phyloP scores from a whole-genome alignment of 2,113 vertebrate species.

The Carassius gibelio region DNA sequence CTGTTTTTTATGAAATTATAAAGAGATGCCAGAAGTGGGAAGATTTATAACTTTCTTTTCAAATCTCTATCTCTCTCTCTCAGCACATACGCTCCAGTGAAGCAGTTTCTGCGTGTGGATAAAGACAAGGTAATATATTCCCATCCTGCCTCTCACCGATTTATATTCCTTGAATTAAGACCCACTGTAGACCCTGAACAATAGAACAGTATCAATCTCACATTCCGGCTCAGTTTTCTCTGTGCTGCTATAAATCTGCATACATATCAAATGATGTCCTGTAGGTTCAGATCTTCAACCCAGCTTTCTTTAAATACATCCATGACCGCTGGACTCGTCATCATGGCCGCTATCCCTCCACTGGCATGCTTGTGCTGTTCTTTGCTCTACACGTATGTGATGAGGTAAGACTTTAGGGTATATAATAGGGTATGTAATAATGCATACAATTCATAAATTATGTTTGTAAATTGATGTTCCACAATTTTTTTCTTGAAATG shows the following conservation, averaged over 20 bases:
- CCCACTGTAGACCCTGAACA: not conserved
- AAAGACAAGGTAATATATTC: slow-evolving; percentile 89
- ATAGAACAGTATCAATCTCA: not conserved
- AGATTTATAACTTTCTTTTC: not conserved
- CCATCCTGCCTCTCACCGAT: not conserved
- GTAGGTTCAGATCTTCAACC: slow-evolving; percentile 98
- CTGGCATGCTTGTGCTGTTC: slow-evolving; percentile 96
- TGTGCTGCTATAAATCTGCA: not conserved
- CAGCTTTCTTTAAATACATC: slow-evolving; percentile 98
- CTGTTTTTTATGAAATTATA: not conserved
- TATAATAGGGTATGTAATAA: too few relatives aligned
- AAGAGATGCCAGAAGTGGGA: slow-evolving; percentile 1
- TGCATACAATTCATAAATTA: too few relatives aligned
- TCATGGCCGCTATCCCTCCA: slow-evolving; percentile 95
- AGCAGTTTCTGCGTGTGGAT: slow-evolving; percentile 96
- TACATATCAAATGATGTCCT: not conserved
- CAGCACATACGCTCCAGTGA: slow-evolving; percentile 96
- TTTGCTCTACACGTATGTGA: slow-evolving; percentile 96
- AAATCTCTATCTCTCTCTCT: slow-evolving; percentile 55
- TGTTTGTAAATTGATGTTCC: too few relatives aligned
- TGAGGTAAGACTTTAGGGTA: slow-evolving; percentile 78
- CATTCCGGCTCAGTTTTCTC: not conserved
- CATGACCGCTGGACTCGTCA: slow-evolving; percentile 94
- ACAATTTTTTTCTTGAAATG: too few relatives aligned
- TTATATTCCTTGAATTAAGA: not conserved